phyloP scores from a whole-genome alignment of 2,797 vertebrate species.

The Pantherophis vulpinus region DNA sequence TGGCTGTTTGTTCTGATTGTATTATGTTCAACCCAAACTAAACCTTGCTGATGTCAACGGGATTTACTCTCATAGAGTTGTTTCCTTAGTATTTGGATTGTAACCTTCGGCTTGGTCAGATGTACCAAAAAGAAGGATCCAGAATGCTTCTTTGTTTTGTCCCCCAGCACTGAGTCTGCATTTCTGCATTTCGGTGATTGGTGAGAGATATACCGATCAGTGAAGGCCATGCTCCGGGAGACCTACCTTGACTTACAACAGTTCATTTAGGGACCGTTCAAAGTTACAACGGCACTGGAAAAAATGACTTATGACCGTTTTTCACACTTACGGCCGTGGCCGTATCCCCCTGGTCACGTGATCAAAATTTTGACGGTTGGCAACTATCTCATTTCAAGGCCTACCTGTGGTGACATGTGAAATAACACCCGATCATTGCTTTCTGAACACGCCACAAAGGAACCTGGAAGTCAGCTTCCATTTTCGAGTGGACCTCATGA shows the following conservation, averaged over 20 bases:
- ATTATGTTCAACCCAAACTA: background rate
- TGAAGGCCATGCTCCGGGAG: no score
- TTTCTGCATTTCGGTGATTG: background rate
- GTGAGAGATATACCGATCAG: background rate
- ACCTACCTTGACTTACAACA: no score
- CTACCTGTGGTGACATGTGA: no score
- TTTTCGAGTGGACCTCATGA: background rate
- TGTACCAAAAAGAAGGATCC: background rate
- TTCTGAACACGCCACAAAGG: background rate
- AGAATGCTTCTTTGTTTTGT: background rate
- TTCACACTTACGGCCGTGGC: no score
- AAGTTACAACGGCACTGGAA: no score
- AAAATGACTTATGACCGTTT: no score
- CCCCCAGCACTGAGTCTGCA: background rate
- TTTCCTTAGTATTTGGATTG: background rate
- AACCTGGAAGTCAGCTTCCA: background rate
- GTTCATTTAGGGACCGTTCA: no score
- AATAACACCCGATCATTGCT: background rate
- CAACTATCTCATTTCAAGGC: no score
- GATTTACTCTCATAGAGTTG: background rate
- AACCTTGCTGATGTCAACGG: background rate
- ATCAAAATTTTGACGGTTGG: no score
- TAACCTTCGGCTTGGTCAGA: background rate
- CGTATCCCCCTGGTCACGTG: no score
- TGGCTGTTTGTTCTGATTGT: background rate